These are phyloP conservation scores for Megalonaias nervosa DNA, from an alignment of 1,140 invertebrate species.

Conservation along the genomic window DNA sequence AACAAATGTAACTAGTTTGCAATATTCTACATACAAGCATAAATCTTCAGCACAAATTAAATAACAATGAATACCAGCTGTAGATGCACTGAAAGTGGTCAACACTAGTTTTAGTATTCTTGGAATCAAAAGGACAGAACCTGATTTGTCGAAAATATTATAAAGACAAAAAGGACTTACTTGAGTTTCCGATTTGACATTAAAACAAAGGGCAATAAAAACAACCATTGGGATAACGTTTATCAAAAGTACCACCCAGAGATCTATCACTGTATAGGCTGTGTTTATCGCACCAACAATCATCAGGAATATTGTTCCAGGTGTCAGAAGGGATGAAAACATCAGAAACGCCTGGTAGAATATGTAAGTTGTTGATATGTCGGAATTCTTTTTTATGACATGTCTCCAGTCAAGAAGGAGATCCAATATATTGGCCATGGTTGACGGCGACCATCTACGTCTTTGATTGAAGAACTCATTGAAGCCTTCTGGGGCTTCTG, in stretches of 20 bases:
- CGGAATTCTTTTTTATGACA: slow-evolving; percentile 61
- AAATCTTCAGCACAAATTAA: too few relatives aligned
- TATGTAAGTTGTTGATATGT: slow-evolving; percentile 53
- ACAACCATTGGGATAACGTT: slow-evolving; percentile 73
- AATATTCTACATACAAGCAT: too few relatives aligned
- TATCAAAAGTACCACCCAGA: slow-evolving; percentile 71
- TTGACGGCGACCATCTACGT: slow-evolving; percentile 78
- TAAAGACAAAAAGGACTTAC: slow-evolving; percentile 42
- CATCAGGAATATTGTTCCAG: slow-evolving; percentile 79
- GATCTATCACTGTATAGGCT: slow-evolving; percentile 72
- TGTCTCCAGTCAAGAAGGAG: slow-evolving; percentile 66
- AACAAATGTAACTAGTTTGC: too few relatives aligned
- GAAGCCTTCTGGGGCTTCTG: slow-evolving; percentile 77
- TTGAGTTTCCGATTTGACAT: slow-evolving; percentile 71
- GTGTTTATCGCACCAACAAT: slow-evolving; percentile 76
- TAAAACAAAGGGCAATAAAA: slow-evolving; percentile 72
- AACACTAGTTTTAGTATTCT: slow-evolving; percentile 38
- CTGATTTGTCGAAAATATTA: neutral
- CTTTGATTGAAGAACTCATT: slow-evolving; percentile 78
- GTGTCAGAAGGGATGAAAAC: slow-evolving; percentile 76
- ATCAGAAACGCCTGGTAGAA: slow-evolving; percentile 66
- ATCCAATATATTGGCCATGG: slow-evolving; percentile 79
- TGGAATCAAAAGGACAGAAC: slow-evolving; percentile 34
- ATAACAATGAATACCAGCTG: too few relatives aligned
- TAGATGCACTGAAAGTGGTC: neutral